Evolutionary conservation across 2,888 invertebrate species (phyloP).

Genomic region (Prenolepis imparis): DNA sequence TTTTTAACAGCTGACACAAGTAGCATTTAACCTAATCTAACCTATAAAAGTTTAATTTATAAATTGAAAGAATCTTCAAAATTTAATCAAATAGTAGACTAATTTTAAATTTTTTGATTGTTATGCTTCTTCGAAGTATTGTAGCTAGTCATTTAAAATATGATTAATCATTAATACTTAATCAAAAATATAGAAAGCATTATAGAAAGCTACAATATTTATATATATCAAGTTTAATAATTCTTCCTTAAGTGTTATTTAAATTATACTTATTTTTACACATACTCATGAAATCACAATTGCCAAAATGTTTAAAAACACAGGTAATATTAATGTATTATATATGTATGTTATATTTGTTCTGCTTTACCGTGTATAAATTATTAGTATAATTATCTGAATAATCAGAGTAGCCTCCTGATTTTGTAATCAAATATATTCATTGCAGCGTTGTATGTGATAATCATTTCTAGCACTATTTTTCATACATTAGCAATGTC

Average conservation of each 20-base stretch:
- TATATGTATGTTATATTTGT: background rate
- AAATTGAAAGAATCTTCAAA: background rate
- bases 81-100: background rate
- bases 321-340: background rate
- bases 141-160: background rate
- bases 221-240: background rate
- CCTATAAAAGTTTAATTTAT: too few species aligned
- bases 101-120: background rate
- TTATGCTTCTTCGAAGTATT: background rate
- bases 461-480: background rate
- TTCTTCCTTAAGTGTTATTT: background rate
- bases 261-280: background rate
- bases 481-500: background rate
- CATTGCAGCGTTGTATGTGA: constrained; percentile 52
- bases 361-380: background rate
- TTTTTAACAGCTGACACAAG: background rate
- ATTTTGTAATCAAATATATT: background rate
- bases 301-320: background rate
- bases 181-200: background rate
- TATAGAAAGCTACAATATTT: background rate
- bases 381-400: background rate
- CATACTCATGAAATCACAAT: background rate
- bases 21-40: background rate
- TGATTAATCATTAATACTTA: background rate
- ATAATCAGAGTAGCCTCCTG: background rate